Conservation (phyloP, 2,888 invertebrate species). For the Poecilus cupreus region DNA sequence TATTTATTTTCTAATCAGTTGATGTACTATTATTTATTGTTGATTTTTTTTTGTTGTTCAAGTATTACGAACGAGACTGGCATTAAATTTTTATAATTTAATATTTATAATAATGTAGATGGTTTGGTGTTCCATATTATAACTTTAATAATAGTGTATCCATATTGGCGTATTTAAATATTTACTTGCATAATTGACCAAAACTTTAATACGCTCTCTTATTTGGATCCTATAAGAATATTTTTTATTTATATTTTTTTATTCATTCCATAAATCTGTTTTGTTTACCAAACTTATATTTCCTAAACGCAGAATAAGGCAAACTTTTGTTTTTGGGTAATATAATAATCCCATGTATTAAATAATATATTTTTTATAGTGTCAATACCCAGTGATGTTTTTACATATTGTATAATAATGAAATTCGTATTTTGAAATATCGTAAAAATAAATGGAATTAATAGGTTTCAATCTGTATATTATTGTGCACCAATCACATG, state of each 20-base stretch:
- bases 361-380: slow-evolving; percentile 40
- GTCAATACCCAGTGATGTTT: slow-evolving; percentile 8
- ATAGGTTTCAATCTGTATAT: neutral
- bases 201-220: slow-evolving; percentile 34
- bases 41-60: slow-evolving; percentile 12
- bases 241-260: no score
- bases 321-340: neutral
- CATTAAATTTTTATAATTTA: slow-evolving; percentile 11
- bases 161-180: neutral
- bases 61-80: neutral
- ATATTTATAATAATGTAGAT: slow-evolving; percentile 16
- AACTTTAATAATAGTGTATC: neutral
- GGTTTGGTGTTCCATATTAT: slow-evolving; percentile 27
- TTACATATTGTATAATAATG: neutral
- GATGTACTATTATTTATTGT: slow-evolving; percentile 26
- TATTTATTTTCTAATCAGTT: neutral
- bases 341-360: neutral
- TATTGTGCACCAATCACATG: neutral
- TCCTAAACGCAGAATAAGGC: no score
- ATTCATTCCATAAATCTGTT: slow-evolving; percentile 15
- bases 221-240: neutral
- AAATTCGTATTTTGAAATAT: slow-evolving; percentile 39
- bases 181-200: slow-evolving; percentile 3
- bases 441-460: neutral
- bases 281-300: neutral